phyloP scores from a whole-genome alignment of 2,797 vertebrate species.

The Sebastes vulpes region DNA sequence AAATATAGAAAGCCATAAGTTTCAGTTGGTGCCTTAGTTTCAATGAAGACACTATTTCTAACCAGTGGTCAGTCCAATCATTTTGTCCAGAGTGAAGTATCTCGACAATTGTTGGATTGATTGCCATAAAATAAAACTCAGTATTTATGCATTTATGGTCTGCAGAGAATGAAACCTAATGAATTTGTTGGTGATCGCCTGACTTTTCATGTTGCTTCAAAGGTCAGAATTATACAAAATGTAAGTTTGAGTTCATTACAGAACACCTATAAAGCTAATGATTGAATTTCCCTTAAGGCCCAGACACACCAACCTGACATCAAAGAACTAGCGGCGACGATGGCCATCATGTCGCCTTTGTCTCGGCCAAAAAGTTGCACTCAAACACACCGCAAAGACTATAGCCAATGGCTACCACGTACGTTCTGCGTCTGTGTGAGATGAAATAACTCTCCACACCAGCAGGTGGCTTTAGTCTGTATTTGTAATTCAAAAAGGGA shows the following conservation, averaged over 20 bases:
- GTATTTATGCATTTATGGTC: neutral
- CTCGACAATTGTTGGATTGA: neutral
- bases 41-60: neutral
- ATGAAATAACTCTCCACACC: too few species aligned
- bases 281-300: neutral
- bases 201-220: neutral
- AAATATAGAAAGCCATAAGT: slow-evolving; percentile 36
- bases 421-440: too few species aligned
- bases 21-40: slow-evolving; percentile 66
- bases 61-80: neutral
- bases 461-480: too few species aligned
- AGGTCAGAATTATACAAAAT: neutral
- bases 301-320: too few species aligned
- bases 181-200: neutral
- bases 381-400: too few species aligned
- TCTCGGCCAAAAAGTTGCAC: too few species aligned
- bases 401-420: too few species aligned
- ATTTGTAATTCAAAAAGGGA: too few species aligned
- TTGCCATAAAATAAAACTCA: neutral
- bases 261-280: neutral
- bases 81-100: neutral
- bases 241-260: neutral
- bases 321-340: too few species aligned
- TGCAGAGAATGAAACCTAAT: neutral
- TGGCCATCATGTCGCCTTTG: too few species aligned